Evolutionary conservation across 2,888 invertebrate species (phyloP).

Genomic region (Lamellibrachia satsuma): DNA sequence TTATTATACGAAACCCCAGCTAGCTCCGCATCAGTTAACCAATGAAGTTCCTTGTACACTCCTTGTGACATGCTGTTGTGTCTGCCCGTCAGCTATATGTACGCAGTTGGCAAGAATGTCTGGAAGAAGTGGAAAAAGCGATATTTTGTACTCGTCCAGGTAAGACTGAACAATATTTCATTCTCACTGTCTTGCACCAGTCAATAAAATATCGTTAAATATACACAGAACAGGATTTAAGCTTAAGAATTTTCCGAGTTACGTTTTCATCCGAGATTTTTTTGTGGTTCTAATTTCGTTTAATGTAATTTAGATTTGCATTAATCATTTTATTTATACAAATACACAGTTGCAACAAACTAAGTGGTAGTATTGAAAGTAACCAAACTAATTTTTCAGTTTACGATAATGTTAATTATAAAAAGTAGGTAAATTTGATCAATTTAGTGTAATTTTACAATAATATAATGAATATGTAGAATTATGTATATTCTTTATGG

Average conservation of each 20-base stretch:
- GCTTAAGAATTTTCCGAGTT: too few species aligned
- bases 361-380: background rate
- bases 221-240: too few species aligned
- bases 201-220: too few species aligned
- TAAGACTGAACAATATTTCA: slow-evolving; percentile 61
- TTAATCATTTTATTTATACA: too few species aligned
- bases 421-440: background rate
- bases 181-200: too few species aligned
- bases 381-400: background rate
- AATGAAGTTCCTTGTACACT: too few species aligned
- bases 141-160: slow-evolving; percentile 97
- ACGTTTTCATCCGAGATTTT: too few species aligned
- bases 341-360: background rate
- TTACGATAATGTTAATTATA: background rate
- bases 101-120: slow-evolving; percentile 81
- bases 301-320: too few species aligned
- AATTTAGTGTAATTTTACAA: background rate
- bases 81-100: slow-evolving; percentile 63
- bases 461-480: background rate
- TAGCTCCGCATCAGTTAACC: too few species aligned
- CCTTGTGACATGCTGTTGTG: background rate
- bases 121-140: slow-evolving; percentile 99
- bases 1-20: too few species aligned
- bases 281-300: too few species aligned
- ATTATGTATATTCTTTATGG: background rate